Conservation (phyloP, 2,888 invertebrate species). For the Bursaphelenchus okinawaensis region DNA sequence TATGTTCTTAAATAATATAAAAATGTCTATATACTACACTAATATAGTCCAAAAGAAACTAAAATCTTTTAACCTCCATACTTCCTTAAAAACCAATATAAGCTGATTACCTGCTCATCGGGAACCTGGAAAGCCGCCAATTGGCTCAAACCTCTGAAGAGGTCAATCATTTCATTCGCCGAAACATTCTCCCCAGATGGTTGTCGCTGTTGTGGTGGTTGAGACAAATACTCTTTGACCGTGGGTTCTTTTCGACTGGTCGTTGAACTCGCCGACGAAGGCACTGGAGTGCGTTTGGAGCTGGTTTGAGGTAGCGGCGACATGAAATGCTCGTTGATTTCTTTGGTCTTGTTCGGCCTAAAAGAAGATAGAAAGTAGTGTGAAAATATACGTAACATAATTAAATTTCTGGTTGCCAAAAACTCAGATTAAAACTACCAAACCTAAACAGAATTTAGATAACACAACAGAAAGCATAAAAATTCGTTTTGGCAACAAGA, state of each 20-base stretch:
- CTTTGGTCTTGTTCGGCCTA: neutral
- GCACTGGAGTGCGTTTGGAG: no score
- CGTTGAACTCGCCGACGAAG: neutral
- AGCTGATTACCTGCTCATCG: neutral
- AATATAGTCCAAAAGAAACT: no score
- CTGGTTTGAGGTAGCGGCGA: neutral
- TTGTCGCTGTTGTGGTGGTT: no score
- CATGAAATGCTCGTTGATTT: neutral
- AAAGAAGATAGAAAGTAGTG: no score
- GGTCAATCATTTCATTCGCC: neutral
- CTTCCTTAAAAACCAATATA: no score
- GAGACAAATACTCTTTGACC: neutral
- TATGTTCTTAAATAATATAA: no score
- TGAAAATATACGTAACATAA: no score
- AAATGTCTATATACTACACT: neutral
- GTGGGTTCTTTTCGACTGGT: neutral
- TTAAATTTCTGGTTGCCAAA: no score
- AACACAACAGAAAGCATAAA: no score
- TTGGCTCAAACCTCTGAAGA: neutral
- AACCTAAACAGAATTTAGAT: no score
- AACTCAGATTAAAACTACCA: no score
- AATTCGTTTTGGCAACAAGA: neutral
- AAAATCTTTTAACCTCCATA: no score
- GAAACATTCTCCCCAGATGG: neutral
- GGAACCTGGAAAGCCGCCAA: neutral